Base-by-base conservation (phyloP, 2,113 vertebrate genomes). In the Orycteropus afer region DNA sequence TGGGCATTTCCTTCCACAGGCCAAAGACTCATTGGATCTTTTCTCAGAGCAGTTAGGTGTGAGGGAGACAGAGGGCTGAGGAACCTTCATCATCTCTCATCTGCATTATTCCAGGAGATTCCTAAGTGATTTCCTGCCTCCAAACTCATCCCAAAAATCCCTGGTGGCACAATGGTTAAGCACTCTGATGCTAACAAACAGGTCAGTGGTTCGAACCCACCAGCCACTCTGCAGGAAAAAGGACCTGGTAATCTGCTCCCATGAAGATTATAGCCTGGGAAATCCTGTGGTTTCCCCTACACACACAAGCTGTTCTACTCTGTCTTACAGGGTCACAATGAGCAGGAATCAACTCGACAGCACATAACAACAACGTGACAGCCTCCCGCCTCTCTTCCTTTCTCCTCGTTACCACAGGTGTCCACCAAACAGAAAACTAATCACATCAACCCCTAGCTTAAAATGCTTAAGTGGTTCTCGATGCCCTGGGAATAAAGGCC, bases 1-100 rank as follows among this genome's bases (percentile, higher is more conserved):
- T 20, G 59, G 74, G 13, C 2, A 42, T 12, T 14, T 2, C 18
- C 51, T 42, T 1, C 4, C 7, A 3, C 5, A 2, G 32, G 20
- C 15, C 11, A 7, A 12, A 11, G 47, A 65, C 40, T 40, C 18
- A 1, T 0, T 25, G 0, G 2, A 15, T 49, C 78, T 63, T n/a
- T 23, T 14, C 61, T 9, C 42, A 12, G 27, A n/a, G 40, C 0
- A 37, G 23, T 5, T 5, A 34, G 59, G 3, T 9, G 20, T 18
- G 49, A 4, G 0, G 15, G 20, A 8, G 6, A 7, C 22, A 20
- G 9, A 6, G 1, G 47, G 10, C 11, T 1, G 34, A 57, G 69
- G 61, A 8, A n/a, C 29, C n/a, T 47, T 7, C 7, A 27, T 18
- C 6, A 1, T 6, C 34, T 77, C 57, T 20, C 29, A 55, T 34